Evolutionary conservation across 2,113 vertebrate species (phyloP), one percentile per base, ranked within the genome.

Genomic region (Malurus alboscapulatus): DNA sequence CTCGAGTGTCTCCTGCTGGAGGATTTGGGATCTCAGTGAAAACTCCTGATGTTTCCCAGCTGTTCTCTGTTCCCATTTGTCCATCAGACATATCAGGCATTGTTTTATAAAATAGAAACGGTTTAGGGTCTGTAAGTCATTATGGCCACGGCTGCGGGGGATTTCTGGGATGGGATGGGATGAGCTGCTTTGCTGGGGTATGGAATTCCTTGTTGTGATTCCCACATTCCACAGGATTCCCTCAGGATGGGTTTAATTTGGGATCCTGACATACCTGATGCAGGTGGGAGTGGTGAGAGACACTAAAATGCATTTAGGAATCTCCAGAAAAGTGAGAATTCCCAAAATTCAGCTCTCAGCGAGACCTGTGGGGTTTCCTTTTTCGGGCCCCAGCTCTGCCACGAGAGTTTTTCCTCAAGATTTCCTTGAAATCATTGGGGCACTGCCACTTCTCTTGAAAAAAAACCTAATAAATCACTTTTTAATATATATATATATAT

Each of bases 41-140:
- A 63, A 73, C 62, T 32, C 86, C 1, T 78, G 68, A 87, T 66
- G 4, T 27, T 91, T 94, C 85, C 92, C 93, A 95, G 93, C 94
- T 95, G 94, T 79, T 93, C 62, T 88, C 72, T 44, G 32, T 79
- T 79, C 50, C 21, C 65, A 32, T 38, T 81, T 61, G 25, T 76
- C 90, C 67, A 32, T 87, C 84, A 47, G 34, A 30, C 76, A 3
- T 8, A 38, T 79, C 34, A 16, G 57, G 63, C 75, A 32, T 82
- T 85, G 74, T 67, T 89, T 76, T 83, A 42, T 54, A 38, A 38
- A 14, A 27, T 27, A 34, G 6, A 3, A 1, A 27, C 4, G 12
- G 34, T 30, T 75, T 54, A 9, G 53, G 48, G 58, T 32, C 93
- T 95, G 82, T 32, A 65, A 12, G 14, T 50, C 40, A 2, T 93